phyloP scores from a whole-genome alignment of 2,797 vertebrate species.

The Hyperoplus lanceolatus region DNA sequence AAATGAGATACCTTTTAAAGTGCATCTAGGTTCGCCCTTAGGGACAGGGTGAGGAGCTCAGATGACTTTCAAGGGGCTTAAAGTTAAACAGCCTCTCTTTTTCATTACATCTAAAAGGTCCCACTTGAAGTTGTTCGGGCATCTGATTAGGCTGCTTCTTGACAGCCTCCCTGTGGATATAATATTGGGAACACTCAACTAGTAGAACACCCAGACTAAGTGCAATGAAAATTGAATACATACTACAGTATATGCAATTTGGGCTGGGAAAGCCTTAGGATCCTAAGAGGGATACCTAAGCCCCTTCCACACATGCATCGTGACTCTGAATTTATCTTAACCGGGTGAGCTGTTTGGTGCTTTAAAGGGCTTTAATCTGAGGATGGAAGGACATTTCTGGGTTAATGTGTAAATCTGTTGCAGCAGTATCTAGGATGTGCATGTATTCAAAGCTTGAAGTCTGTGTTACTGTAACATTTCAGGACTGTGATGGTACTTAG shows the following conservation, averaged over 20 bases:
- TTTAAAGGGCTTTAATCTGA: too few relatives aligned
- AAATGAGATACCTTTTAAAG: constrained; percentile 47
- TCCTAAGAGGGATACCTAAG: neutral
- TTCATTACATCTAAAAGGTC: constrained; percentile 30
- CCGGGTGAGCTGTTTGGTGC: too few relatives aligned
- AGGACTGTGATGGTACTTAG: neutral
- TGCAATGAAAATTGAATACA: constrained; percentile 5
- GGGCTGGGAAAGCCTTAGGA: neutral
- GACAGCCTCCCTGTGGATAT: constrained; percentile 15
- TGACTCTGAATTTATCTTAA: neutral
- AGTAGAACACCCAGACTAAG: neutral
- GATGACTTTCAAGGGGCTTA: constrained; percentile 47
- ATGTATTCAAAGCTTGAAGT: neutral
- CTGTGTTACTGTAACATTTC: neutral
- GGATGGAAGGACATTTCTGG: neutral
- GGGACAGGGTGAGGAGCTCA: constrained; percentile 39
- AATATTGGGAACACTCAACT: constrained; percentile 17
- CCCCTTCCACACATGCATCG: neutral
- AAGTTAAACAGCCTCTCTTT: constrained; percentile 3
- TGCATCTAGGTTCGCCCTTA: constrained; percentile 32
- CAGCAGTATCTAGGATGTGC: neutral
- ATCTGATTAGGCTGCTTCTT: constrained; percentile 26
- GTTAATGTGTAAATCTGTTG: neutral
- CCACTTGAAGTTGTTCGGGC: constrained; percentile 23
- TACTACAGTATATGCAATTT: neutral